Base-by-base conservation (phyloP, 1,140 invertebrate genomes). In the Drosophila carrolli region DNA sequence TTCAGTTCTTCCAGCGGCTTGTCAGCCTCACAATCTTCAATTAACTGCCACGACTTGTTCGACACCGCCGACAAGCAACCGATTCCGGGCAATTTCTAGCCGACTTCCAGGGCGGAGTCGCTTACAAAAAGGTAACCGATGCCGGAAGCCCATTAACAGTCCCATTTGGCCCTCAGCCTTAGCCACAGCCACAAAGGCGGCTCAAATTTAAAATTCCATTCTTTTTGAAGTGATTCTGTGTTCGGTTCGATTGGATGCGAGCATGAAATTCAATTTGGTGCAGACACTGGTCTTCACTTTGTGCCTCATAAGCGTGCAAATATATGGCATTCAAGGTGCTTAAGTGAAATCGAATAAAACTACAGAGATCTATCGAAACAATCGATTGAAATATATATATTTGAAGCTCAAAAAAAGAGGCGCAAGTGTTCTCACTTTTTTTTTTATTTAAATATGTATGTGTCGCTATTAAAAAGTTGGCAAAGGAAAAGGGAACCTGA, bases 311-410 rank as follows among this genome's bases (percentile, higher is more conserved):
- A 67, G 75, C 16, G 84, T 67, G 16, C 83, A 89, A 55, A 88
- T 88, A 55, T 50, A 88, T 44, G 80, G 83, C 44, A 83, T 88
- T 51, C 83, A 88, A 89, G 83, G 83, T 88, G 72, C 53, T 37
- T 50, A 4, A 32, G 38, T 16, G 55, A 29, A 56, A 27, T 56
- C n/a, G 14, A 57, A 14, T 35, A 11, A 13, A 32, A 9, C 27
- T 10, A 32, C 4, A 38, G 0, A 11, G 2, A 11, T 10, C 37
- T 14, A 27, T 4, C 14, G 41, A 7, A 43, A 43, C 4, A 16
- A 16, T 16, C 16, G 1, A 16, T 16, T 16, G 11, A 23, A 3
- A 23, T 9, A 44, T 7, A 23, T 23, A 4, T 23, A 23, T 23
- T 23, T 23, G 3, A 0, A 4, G 23, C 0, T 4, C 23, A 23